These are phyloP conservation scores for Amorpha juglandis DNA, from an alignment of 2,888 invertebrate species.

Conservation along the genomic window DNA sequence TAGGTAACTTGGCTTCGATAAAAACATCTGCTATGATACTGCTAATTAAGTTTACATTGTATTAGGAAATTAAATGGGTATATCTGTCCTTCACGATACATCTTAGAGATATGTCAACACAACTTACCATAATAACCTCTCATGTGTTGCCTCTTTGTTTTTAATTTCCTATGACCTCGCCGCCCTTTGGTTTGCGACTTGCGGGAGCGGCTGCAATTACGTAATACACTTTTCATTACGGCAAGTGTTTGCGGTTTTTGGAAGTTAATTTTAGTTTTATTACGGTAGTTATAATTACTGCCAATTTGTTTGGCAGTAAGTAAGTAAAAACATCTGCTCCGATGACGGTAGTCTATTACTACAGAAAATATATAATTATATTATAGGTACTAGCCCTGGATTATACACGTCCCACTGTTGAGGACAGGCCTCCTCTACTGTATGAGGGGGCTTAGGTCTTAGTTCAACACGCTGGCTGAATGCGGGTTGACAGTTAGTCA, in stretches of 20 bases:
- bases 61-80: slow-evolving; percentile 15
- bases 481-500: no score
- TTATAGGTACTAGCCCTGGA: no score
- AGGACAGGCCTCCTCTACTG: no score
- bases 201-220: slow-evolving; percentile 47
- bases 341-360: background rate
- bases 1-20: background rate
- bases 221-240: slow-evolving; percentile 47
- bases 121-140: slow-evolving; percentile 12
- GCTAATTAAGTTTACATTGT: slow-evolving; percentile 18
- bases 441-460: no score
- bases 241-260: slow-evolving; percentile 30
- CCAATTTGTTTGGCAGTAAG: no score
- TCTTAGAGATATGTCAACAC: slow-evolving; percentile 16
- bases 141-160: slow-evolving; percentile 23
- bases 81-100: slow-evolving; percentile 17
- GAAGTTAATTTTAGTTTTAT: slow-evolving; percentile 14
- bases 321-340: background rate
- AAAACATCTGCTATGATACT: background rate
- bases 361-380: no score
- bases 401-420: no score
- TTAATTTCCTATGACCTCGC: slow-evolving; percentile 45
- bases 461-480: no score
- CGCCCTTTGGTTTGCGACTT: slow-evolving; percentile 28
- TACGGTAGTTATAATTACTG: background rate